These are phyloP conservation scores for Penaeus monodon DNA, from an alignment of 2,888 invertebrate genomes.

Conservation along the genomic window DNA sequence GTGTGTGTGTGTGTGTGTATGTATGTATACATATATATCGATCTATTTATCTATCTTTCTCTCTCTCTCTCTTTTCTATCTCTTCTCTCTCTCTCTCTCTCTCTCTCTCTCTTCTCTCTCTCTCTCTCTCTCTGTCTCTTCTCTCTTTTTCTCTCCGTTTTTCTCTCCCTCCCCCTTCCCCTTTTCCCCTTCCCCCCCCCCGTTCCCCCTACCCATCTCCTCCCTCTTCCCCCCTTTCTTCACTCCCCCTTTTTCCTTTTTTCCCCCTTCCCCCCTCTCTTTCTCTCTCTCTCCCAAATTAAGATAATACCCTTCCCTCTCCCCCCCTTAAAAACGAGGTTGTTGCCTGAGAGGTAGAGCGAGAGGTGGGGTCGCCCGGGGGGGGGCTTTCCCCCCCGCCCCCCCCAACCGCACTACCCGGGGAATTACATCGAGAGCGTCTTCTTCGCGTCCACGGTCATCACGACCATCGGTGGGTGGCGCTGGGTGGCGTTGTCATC, in stretches of 20 bases:
- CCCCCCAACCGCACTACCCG: slow-evolving; percentile 36
- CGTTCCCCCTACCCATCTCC: neutral
- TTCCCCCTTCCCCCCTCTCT: neutral
- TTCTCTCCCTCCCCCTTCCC: neutral
- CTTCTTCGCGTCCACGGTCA: slow-evolving; percentile 90
- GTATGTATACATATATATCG: no score
- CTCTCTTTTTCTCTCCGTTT: neutral
- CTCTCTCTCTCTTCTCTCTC: no score
- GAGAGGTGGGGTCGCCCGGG: slow-evolving; percentile 32
- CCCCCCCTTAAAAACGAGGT: slow-evolving; percentile 15
- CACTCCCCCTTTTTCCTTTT: neutral
- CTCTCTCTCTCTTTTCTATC: no score
- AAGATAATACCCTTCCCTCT: neutral
- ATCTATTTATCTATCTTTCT: no score
- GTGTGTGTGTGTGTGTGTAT: no score
- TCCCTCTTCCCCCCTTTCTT: neutral
- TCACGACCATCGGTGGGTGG: slow-evolving; percentile 86
- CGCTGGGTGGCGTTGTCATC: neutral
- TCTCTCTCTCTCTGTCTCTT: accelerated
- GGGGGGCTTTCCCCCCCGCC: slow-evolving; percentile 25
- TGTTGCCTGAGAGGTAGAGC: slow-evolving; percentile 53
- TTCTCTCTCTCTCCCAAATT: neutral
- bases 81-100: no score
- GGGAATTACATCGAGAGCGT: slow-evolving; percentile 88
- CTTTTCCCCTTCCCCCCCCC: no score